Conservation (phyloP, 1,140 invertebrate genomes). For the Drosophila suzukii region DNA sequence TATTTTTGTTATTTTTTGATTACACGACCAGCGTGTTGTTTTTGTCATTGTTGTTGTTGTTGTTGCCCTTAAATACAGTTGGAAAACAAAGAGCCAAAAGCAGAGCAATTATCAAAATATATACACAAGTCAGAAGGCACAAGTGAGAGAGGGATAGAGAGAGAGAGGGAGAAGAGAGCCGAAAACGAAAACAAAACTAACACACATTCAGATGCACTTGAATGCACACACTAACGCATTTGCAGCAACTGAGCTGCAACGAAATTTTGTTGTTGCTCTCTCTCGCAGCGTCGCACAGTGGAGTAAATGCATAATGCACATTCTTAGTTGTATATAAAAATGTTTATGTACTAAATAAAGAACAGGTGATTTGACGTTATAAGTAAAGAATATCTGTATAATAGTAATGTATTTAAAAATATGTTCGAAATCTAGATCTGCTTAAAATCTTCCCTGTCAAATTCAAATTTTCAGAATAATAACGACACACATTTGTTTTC, state of each 20-base stretch:
- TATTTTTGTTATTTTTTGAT: constrained; percentile 44
- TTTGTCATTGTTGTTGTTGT: constrained; percentile 33
- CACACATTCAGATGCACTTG: constrained; percentile 37
- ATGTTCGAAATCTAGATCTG: neutral
- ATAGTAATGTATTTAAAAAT: neutral
- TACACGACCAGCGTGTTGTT: constrained; percentile 24
- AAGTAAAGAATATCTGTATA: too few species aligned
- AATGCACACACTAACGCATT: constrained; percentile 39
- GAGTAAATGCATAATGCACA: neutral
- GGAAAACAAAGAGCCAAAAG: constrained; percentile 65
- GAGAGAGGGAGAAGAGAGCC: constrained; percentile 20
- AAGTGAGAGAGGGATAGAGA: constrained; percentile 5
- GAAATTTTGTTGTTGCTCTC: constrained; percentile 55
- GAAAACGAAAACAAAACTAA: constrained; percentile 48
- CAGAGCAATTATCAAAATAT: constrained; percentile 68
- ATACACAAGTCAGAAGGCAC: constrained; percentile 40
- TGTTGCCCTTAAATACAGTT: constrained; percentile 35
- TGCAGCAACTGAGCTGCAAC: constrained; percentile 56
- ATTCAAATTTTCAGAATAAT: too few species aligned
- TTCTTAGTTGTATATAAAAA: neutral
- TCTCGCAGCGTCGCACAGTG: constrained; percentile 30
- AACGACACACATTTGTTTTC: too few species aligned
- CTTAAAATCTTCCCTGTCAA: too few species aligned
- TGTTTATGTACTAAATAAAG: too few species aligned
- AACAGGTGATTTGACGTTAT: too few species aligned